Evolutionary conservation across 2,888 invertebrate species (phyloP), one percentile per base, ranked within the genome.

Genomic region (Polyommatus iphigenia): DNA sequence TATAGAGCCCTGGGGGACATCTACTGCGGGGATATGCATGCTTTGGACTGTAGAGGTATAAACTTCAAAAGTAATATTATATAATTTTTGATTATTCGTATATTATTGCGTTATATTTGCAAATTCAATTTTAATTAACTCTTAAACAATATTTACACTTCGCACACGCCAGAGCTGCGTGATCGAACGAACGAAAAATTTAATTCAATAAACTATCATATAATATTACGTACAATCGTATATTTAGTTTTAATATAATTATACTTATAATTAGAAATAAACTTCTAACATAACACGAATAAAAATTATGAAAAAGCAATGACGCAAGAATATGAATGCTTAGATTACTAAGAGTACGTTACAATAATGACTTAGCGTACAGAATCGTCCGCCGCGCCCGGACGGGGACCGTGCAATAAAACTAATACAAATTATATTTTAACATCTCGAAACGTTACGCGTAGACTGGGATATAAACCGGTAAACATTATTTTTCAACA

Each of bases 291-390:
- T 75, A 75, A 75, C 54, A 75, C 50, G 75, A 75, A 75, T 75
- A 75, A 75, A 54, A 75, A 46, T 8, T 75, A 75, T 75, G 75
- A 73, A 75, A 50, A 75, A 75, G 54, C 75, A 75, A 75, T 75
- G 75, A 75, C 24, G 50, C 50, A 73, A 75, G 50, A 29, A 75
- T 50, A 75, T 29, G 29, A 41, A 50, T 75, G 6, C 75, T 54
- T 75, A 75, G 18, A 73, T 50, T 18, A 54, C 67, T 24, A 75
- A 29, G 75, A 75, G 46, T 75, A 75, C 50, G 29, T 75, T 75
- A 75, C 29, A 75, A 75, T 75, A 54, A 75, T 75, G 75, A 75
- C 75, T 75, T 75, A 75, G 75, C 75, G 50, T 75, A 75, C 73
- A 50, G 24, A 54, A 75, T 54, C 50, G 75, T 54, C 75, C 75